Evolutionary conservation across 1,140 invertebrate species (phyloP).

Genomic region (Zeugodacus cucurbitae): DNA sequence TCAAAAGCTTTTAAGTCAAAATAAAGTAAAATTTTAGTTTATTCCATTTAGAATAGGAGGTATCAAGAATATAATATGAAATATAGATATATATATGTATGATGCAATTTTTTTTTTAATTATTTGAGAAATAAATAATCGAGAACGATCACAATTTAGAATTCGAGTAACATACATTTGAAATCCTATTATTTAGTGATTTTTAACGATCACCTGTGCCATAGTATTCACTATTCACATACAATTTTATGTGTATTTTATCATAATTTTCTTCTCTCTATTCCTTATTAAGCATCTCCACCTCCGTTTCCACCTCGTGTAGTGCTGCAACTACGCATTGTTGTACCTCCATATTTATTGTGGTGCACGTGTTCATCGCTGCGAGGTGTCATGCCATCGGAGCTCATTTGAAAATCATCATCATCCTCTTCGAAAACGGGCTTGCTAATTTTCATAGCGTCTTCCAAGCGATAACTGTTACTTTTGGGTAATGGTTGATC

Average conservation of each 20-base stretch:
- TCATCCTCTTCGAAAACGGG: constrained; percentile 44
- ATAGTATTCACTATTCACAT: background rate
- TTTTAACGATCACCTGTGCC: background rate
- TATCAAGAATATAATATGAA: background rate
- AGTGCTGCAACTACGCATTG: constrained; percentile 25
- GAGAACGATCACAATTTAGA: constrained; percentile 12
- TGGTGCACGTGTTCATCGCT: constrained; percentile 51
- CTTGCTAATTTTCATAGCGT: constrained; percentile 38
- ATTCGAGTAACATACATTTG: background rate
- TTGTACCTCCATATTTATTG: constrained; percentile 45
- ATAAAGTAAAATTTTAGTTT: background rate
- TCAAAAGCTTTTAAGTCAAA: background rate
- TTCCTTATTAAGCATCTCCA: constrained; percentile 48
- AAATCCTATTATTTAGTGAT: background rate
- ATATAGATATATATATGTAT: background rate
- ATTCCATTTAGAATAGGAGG: background rate
- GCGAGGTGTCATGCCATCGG: constrained; percentile 53
- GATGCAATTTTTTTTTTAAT: background rate
- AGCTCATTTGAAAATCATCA: constrained; percentile 53
- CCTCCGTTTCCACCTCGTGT: constrained; percentile 48
- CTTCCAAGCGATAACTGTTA: constrained; percentile 12
- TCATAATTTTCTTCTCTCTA: background rate
- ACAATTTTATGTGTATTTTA: background rate
- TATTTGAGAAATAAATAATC: background rate
- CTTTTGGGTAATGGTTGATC: background rate